Conservation (phyloP, 1,140 invertebrate genomes). For the Sarcophaga bullata region DNA sequence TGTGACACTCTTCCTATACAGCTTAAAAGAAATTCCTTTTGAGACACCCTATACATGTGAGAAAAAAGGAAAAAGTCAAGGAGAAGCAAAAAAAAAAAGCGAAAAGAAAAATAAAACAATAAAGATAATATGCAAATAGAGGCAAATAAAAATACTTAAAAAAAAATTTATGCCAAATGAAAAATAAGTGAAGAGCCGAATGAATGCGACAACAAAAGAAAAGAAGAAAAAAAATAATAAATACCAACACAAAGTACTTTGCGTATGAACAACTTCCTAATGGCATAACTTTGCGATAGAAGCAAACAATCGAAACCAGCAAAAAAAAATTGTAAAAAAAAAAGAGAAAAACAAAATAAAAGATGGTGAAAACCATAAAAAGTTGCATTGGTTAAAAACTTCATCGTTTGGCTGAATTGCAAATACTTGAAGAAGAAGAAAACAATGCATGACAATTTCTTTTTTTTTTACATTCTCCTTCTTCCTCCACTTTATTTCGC, state of each 20-base stretch:
- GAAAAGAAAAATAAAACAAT: neutral
- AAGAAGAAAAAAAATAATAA: neutral
- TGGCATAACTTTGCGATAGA: constrained; percentile 10
- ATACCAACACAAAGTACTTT: constrained; percentile 3
- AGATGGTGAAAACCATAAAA: neutral
- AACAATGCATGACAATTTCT: constrained; percentile 8
- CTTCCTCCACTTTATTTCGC: too few species aligned
- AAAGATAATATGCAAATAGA: constrained; percentile 15
- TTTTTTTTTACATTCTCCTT: too few species aligned
- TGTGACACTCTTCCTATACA: too few species aligned
- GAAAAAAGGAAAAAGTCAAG: too few species aligned
- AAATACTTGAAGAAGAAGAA: neutral
- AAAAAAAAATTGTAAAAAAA: neutral
- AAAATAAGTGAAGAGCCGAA: neutral
- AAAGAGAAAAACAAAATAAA: too few species aligned
- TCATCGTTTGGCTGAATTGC: neutral
- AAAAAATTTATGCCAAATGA: constrained; percentile 12
- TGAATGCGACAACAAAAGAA: too few species aligned
- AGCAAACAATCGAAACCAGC: neutral
- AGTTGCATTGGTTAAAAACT: neutral
- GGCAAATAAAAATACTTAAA: constrained; percentile 15
- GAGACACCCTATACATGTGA: too few species aligned
- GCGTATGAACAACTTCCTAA: constrained; percentile 13
- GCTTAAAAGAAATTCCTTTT: too few species aligned
- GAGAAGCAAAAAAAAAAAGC: neutral